phyloP scores from a whole-genome alignment of 2,113 vertebrate species.

The Microcebus lehilahytsara region DNA sequence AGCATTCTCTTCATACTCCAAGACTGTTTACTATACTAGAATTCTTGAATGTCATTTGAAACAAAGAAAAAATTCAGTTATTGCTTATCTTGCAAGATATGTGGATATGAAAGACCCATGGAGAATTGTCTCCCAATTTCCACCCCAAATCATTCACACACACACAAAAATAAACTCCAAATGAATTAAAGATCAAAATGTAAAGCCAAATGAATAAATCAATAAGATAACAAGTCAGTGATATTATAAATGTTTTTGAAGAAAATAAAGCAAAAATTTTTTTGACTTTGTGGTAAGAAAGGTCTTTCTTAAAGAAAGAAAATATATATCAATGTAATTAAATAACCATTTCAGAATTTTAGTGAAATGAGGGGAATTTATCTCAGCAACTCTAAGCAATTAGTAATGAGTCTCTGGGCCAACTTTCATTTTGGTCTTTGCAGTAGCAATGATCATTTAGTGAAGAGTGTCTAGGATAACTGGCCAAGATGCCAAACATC shows the following conservation, averaged over 20 bases:
- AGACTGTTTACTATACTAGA: background rate
- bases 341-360: background rate
- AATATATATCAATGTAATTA: background rate
- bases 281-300: background rate
- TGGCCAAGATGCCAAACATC: background rate
- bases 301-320: background rate
- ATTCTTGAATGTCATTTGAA: background rate
- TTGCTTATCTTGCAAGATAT: background rate
- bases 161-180: background rate
- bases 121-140: background rate
- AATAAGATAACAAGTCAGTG: background rate
- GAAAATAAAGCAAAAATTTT: background rate
- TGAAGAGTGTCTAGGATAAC: background rate
- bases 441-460: background rate
- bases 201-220: background rate
- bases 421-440: background rate
- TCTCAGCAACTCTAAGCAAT: background rate
- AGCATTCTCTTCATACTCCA: background rate
- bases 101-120: background rate
- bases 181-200: background rate
- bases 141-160: background rate
- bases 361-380: background rate
- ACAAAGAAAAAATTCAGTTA: background rate
- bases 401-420: background rate
- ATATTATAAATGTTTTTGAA: background rate